Percentiles rank a stretch among this genome's conserved stretches.
Conservation (phyloP, 2,113 vertebrate genomes). For the Syrrhaptes paradoxus region DNA sequence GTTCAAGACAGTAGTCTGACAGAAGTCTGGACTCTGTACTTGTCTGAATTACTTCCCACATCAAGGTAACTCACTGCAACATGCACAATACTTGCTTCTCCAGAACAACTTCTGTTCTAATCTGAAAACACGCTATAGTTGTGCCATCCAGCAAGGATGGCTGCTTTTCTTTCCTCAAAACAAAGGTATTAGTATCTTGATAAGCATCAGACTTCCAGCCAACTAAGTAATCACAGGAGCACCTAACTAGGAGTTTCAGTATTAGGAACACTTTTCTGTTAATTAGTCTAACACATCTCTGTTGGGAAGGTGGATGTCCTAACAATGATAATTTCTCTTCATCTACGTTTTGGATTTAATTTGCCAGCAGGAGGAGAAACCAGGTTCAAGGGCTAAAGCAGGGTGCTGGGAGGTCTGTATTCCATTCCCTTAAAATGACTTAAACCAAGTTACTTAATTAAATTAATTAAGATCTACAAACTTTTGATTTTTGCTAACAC, state of each 20-base stretch:
- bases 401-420: neutral
- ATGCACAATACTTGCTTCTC: neutral
- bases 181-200: neutral
- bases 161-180: neutral
- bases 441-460: constrained; percentile 3
- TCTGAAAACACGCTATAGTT: neutral
- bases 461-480: neutral
- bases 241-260: neutral
- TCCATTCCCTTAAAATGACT: constrained; percentile 16
- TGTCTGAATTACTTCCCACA: neutral
- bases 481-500: neutral
- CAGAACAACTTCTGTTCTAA: neutral
- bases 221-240: neutral
- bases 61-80: neutral
- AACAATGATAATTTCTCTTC: neutral
- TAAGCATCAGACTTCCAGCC: neutral
- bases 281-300: neutral
- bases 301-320: neutral
- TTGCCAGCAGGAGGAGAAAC: neutral
- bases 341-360: neutral
- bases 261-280: neutral
- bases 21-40: neutral
- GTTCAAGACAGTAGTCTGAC: neutral
- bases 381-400: neutral
- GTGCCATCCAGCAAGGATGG: neutral